A percentile compares a stretch with the other conserved stretches of the same genome.
These are phyloP conservation scores for Heliothis virescens DNA, from an alignment of 1,140 invertebrate genomes.

Conservation along the genomic window DNA sequence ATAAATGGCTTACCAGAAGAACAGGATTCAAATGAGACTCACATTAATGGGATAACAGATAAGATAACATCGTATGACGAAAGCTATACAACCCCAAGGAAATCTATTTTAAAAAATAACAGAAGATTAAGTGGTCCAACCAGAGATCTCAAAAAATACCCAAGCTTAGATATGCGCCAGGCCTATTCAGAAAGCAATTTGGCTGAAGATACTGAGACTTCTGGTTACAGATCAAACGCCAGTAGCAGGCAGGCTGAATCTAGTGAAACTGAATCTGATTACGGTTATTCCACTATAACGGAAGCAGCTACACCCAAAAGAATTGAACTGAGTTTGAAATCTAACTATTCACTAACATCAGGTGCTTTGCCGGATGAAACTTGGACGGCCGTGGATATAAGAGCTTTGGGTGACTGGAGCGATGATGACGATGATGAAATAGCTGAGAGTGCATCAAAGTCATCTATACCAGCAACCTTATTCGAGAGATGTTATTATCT, in stretches of 20 bases:
- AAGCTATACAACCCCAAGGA: constrained; percentile 63
- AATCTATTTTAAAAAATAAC: constrained; percentile 78
- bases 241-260: constrained; percentile 82
- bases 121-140: constrained; percentile 69
- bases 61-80: constrained; percentile 47
- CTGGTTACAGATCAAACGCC: constrained; percentile 86
- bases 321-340: constrained; percentile 74
- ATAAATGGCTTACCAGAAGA: constrained; percentile 53
- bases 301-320: constrained; percentile 81
- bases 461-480: constrained; percentile 81
- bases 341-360: constrained; percentile 70
- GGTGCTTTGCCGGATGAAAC: constrained; percentile 82
- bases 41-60: constrained; percentile 22
- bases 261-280: constrained; percentile 87
- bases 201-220: constrained; percentile 86
- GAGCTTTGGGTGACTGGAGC: constrained; percentile 69
- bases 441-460: constrained; percentile 70
- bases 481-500: constrained; percentile 86
- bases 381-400: constrained; percentile 80
- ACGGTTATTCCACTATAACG: constrained; percentile 86
- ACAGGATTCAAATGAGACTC: constrained; percentile 37
- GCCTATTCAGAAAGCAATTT: constrained; percentile 65
- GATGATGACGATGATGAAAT: constrained; percentile 75
- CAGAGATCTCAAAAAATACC: constrained; percentile 59
- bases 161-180: constrained; percentile 49